Base-by-base conservation (phyloP, 1,140 invertebrate species). In the Drosophila pandora region DNA sequence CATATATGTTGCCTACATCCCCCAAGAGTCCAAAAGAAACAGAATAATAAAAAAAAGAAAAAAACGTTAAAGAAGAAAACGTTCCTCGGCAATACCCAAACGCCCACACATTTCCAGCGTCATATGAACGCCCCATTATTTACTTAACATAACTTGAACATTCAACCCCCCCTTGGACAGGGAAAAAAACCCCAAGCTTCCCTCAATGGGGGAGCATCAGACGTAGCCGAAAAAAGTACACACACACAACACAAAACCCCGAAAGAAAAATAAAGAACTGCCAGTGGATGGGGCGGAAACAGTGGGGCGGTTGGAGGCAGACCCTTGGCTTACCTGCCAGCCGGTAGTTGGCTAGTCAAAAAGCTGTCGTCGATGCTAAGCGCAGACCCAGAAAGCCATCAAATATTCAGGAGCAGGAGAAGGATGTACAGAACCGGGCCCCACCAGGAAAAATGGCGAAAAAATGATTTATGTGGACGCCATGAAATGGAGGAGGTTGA, bases 81-180 rank as follows among this genome's bases (percentile, higher is more conserved):
- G 32, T 39, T 12, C 28, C 50, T 23, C 21, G 58, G 8, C 57
- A 49, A 37, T 55, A 65, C 21, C 52, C 61, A 43, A 43, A 75
- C 72, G 73, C 74, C 63, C 74, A 61, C 52, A 62, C 57, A 52
- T 62, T 76, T 49, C 53, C 61, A 71, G 69, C 76, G 75, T 82
- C 82, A 88, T 88, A 82, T 87, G 82, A 87, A 88, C 82, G 82
- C 82, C 82, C 82, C 82, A 87, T 87, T 87, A 87, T 87, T 87
- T 87, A 87, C 82, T 87, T 87, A 87, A 87, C 82, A 85, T 87
- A 87, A 87, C 83, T 87, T 87, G 85, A 87, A 88, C 82, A 87
- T 82, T 75, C 74, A 65, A 77, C 75, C 63, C 55, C 41, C 48
- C 59, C 17, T 17, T 17, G 17, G 17, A 21, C 43, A 47, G 41